Conservation (phyloP, 2,888 invertebrate species). For the Nasonia oneida region DNA sequence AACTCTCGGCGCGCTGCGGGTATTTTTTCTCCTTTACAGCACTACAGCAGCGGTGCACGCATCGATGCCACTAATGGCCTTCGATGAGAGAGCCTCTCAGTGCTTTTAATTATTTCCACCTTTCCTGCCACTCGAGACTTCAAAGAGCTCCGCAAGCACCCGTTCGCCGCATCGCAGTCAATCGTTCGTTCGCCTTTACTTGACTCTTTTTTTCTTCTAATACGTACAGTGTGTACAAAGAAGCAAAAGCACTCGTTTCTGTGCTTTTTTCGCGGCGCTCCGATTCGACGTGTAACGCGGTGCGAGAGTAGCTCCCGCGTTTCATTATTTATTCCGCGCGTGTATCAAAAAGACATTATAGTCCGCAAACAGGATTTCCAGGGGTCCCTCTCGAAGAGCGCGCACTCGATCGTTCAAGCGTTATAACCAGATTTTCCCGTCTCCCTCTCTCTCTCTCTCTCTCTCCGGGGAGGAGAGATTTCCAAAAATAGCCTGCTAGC, state of each 20-base stretch:
- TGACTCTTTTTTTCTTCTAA: neutral
- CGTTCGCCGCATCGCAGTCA: slow-evolving; percentile 40
- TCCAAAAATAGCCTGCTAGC: slow-evolving; percentile 49
- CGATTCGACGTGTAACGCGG: neutral
- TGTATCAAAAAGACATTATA: slow-evolving; percentile 20
- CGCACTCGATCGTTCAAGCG: slow-evolving; percentile 47
- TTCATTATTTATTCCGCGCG: slow-evolving; percentile 1
- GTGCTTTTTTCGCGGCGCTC: neutral
- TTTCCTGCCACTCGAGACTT: slow-evolving; percentile 65
- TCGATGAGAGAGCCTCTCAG: slow-evolving; percentile 72
- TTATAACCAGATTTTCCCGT: slow-evolving; percentile 52
- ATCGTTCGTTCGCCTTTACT: slow-evolving; percentile 31
- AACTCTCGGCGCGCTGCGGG: neutral
- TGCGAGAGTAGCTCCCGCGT: neutral
- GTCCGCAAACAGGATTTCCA: slow-evolving; percentile 41
- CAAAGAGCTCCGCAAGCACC: slow-evolving; percentile 49
- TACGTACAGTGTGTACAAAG: neutral
- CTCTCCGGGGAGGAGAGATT: slow-evolving; percentile 4
- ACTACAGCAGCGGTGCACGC: slow-evolving; percentile 48
- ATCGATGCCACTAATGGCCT: slow-evolving; percentile 71
- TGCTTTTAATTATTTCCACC: slow-evolving; percentile 76
- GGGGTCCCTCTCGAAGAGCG: slow-evolving; percentile 32
- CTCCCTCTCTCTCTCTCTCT: too few species aligned
- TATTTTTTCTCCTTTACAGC: neutral
- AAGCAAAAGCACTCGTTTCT: neutral